Base-by-base conservation (phyloP, 2,888 invertebrate genomes). In the Diadegma fenestrale region DNA sequence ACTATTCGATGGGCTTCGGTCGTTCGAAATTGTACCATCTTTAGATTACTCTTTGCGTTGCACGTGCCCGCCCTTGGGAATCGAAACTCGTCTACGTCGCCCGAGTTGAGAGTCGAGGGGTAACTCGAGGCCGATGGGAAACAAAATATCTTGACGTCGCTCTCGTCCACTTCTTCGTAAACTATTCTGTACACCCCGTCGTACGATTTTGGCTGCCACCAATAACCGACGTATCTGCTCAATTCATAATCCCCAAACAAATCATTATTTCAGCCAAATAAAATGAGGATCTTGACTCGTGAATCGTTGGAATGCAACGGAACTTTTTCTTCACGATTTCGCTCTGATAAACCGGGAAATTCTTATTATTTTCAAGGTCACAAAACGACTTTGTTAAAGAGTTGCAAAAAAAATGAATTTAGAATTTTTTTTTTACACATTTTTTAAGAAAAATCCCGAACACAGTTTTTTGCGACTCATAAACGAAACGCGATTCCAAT, bases 191-290 rank as follows among this genome's bases (percentile, higher is more conserved):
- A 97, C 51, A 97, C 94, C 85, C 96, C 97, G 92, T 97, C 97
- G 86, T 95, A 95, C 68, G 96, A 95, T 88, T 95, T 95, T 0
- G 98, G 98, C 91, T 98, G 98, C 99, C 99, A 99, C 99, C 99
- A 99, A 94, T 98, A 99, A 0, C 99, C 99, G 82, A 98, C 98
- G 94, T 98, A 99, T 69, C 94, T 94, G 43, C 51, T 10, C 66
- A 33, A 43, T 79, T 37, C 1, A 66, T 30, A 14, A 30, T 5
- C 1, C 37, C 48, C 17, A 10, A 33, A 77, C 75, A 26, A 6
- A 54, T 8, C 14, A 30, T 64, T 26, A 73, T 73, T 41, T n/a
- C n/a, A 2, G 37, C 33, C 6, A 17, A 19, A 26, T 5, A 0
- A 58, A 58, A 26, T 5, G 6, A 5, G 1, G 5, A 14, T 14